A percentile compares a stretch with the other conserved stretches of the same genome.
Evolutionary conservation across 2,888 invertebrate genomes (phyloP).

Genomic region (Ypsolopha sequella): DNA sequence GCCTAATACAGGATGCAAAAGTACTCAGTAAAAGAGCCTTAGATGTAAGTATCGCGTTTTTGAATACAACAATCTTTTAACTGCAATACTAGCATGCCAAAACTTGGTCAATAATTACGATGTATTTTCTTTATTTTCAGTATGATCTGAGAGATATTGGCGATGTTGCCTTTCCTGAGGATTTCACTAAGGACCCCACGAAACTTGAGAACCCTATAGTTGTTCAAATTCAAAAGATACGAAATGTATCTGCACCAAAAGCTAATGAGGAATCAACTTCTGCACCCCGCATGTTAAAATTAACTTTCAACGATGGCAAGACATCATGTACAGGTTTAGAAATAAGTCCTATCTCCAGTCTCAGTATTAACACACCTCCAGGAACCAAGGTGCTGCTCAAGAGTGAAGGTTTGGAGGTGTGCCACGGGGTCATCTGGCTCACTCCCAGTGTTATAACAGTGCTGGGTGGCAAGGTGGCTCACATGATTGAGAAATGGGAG

Average conservation of each 20-base stretch:
- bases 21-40: constrained; percentile 75
- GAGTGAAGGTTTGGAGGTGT: constrained; percentile 62
- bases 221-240: constrained; percentile 88
- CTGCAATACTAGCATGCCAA: too few relatives aligned
- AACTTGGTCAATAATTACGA: not conserved
- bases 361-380: constrained; percentile 88
- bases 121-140: constrained; percentile 48
- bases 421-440: constrained; percentile 82
- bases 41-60: constrained; percentile 71
- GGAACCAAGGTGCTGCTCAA: constrained; percentile 82
- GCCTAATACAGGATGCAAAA: constrained; percentile 72
- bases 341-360: constrained; percentile 75
- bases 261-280: constrained; percentile 86
- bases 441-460: constrained; percentile 75
- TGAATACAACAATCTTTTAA: too few relatives aligned
- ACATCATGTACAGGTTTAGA: constrained; percentile 83
- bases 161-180: constrained; percentile 78
- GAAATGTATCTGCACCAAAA: constrained; percentile 92
- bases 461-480: constrained; percentile 87
- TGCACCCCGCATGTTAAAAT: constrained; percentile 86
- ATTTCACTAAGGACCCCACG: constrained; percentile 70
- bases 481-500: constrained; percentile 92
- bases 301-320: constrained; percentile 89
- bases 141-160: constrained; percentile 86
- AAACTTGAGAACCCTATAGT: constrained; percentile 74